Conservation (phyloP, 2,888 invertebrate genomes). For the Steinernema hermaphroditum region DNA sequence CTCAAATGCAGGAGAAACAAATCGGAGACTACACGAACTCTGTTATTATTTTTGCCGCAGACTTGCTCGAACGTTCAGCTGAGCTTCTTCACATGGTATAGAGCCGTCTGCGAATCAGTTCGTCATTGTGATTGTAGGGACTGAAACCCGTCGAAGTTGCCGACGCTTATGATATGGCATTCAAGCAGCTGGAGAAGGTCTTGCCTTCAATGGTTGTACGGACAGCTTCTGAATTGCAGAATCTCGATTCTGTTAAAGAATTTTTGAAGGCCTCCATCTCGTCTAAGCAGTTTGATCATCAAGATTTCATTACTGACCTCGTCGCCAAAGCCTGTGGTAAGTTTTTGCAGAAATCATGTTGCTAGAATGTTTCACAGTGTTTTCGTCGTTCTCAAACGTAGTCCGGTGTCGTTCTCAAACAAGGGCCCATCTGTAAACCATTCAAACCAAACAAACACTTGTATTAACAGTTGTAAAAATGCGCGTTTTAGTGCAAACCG, state of each 20-base stretch:
- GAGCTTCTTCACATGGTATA: constrained; percentile 79
- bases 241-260: constrained; percentile 75
- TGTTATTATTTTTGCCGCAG: constrained; percentile 90
- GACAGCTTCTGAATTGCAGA: constrained; percentile 74
- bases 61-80: constrained; percentile 86
- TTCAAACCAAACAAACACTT: no score
- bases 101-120: not conserved
- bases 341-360: constrained; percentile 42
- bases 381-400: constrained; percentile 10
- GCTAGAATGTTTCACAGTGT: not conserved
- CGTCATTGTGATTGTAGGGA: constrained; percentile 72
- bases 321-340: constrained; percentile 81
- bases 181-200: constrained; percentile 85
- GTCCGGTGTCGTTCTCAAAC: constrained; percentile 3
- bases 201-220: constrained; percentile 73
- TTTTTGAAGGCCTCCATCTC: constrained; percentile 81
- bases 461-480: no score
- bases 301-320: constrained; percentile 84
- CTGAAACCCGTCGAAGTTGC: constrained; percentile 94
- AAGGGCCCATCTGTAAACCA: no score
- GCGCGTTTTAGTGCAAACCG: constrained; percentile 56
- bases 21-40: constrained; percentile 96
- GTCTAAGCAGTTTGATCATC: constrained; percentile 96
- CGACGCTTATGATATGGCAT: constrained; percentile 88
- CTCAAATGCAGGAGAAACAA: constrained; percentile 87